A percentile compares a stretch with the other conserved stretches of the same genome.
Evolutionary conservation across 2,797 vertebrate species (phyloP).

Genomic region (Lepus oiostolus): DNA sequence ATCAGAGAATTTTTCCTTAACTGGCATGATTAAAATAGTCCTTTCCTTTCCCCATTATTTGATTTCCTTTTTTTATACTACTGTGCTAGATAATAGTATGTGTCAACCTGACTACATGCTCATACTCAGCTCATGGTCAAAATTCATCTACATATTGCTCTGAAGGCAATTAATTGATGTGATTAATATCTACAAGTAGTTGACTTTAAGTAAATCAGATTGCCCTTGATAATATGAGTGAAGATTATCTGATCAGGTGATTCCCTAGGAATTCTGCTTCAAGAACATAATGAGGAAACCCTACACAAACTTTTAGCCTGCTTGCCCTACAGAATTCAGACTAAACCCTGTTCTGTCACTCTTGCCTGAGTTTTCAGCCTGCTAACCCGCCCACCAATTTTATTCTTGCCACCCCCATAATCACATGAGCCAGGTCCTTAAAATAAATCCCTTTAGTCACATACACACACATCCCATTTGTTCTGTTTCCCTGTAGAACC

Average conservation of each 20-base stretch:
- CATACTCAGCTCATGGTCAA: not conserved
- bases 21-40: not conserved
- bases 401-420: not conserved
- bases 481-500: not conserved
- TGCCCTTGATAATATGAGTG: not conserved
- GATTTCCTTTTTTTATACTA: not conserved
- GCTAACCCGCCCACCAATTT: too few species aligned
- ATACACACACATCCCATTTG: rapidly evolving
- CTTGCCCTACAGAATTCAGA: not conserved
- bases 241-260: not conserved
- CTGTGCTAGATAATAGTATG: not conserved
- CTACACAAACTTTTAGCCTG: not conserved
- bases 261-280: not conserved
- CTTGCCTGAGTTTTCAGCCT: not conserved
- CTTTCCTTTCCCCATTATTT: not conserved
- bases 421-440: not conserved
- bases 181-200: not conserved
- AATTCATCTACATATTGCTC: not conserved
- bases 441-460: not conserved
- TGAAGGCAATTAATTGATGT: not conserved
- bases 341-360: not conserved
- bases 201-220: not conserved
- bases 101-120: not conserved
- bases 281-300: not conserved
- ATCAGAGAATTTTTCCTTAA: not conserved